phyloP scores from a whole-genome alignment of 2,113 vertebrate species.

The Ophiodon elongatus region DNA sequence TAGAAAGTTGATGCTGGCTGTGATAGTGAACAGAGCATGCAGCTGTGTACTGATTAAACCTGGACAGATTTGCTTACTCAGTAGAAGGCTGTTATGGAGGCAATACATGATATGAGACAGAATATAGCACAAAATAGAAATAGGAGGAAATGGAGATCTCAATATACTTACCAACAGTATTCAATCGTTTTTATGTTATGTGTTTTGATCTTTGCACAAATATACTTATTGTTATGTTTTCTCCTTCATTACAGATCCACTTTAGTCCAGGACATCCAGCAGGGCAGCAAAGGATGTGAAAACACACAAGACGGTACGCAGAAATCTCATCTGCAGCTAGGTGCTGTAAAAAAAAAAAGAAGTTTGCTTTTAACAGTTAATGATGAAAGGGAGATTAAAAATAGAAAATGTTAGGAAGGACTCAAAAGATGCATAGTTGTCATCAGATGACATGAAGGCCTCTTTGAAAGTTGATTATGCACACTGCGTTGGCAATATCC shows the following conservation, averaged over 20 bases:
- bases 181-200: neutral
- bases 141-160: neutral
- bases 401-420: conserved; percentile 40
- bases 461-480: conserved; percentile 76
- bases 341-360: neutral
- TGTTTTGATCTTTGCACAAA: conserved; percentile 16
- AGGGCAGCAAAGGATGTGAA: conserved; percentile 90
- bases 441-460: conserved; percentile 55
- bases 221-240: conserved; percentile 32
- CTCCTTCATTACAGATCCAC: conserved; percentile 74
- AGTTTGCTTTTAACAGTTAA: conserved; percentile 22
- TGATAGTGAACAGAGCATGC: conserved; percentile 52
- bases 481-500: conserved; percentile 61
- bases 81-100: conserved; percentile 20
- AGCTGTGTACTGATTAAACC: conserved; percentile 46
- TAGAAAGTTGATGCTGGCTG: conserved; percentile 25
- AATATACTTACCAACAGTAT: neutral
- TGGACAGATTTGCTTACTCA: conserved; percentile 8
- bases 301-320: conserved; percentile 82
- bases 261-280: conserved; percentile 92
- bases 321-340: conserved; percentile 29
- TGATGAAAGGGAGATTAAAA: conserved; percentile 65
- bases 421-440: conserved; percentile 59
- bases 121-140: neutral
- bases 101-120: neutral